Evolutionary conservation across 1,140 invertebrate species (phyloP), one percentile per base, ranked within the genome.

Genomic region (Drosophila sucinea): DNA sequence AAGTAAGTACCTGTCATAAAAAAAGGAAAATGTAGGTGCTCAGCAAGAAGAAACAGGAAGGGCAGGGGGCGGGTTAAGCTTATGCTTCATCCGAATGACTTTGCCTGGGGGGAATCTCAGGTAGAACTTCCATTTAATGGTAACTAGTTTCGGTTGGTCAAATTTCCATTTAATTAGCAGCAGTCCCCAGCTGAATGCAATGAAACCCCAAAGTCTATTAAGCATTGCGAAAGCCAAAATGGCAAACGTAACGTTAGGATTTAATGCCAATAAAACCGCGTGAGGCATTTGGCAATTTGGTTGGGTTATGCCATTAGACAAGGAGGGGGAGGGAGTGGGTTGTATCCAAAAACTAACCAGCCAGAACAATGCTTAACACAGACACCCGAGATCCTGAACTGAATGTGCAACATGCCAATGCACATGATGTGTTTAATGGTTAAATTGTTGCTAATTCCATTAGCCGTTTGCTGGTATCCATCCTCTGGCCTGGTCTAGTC

Each of bases 371-470:
- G 54, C 30, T 40, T 66, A 41, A 55, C 17, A 10, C 60, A 54
- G 30, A 47, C 29, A 51, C 2, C 7, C 38, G 40, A 47, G 40
- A 47, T 32, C 40, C 41, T 32, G 27, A 58, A 70, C 71, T 72
- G 69, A 77, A 80, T 76, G 83, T 87, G 73, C 76, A 76, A 77
- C 76, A 79, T 83, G 84, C 83, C 83, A 87, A 89, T 87, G 84
- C 83, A 89, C 83, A 87, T 87, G 83, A 87, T 87, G 84, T 87
- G 84, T 87, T 87, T 89, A 87, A 87, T 87, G 84, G 80, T 87
- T 87, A 87, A 89, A 87, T 89, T 89, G 84, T 89, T 87, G 84
- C 84, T 89, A 87, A 87, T 87, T 87, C 80, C 84, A 87, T 87
- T 87, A 80, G 77, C 77, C 70, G 71, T 68, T 77, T 87, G 71